Conservation (phyloP, 2,113 vertebrate genomes). For the Daboia siamensis region DNA sequence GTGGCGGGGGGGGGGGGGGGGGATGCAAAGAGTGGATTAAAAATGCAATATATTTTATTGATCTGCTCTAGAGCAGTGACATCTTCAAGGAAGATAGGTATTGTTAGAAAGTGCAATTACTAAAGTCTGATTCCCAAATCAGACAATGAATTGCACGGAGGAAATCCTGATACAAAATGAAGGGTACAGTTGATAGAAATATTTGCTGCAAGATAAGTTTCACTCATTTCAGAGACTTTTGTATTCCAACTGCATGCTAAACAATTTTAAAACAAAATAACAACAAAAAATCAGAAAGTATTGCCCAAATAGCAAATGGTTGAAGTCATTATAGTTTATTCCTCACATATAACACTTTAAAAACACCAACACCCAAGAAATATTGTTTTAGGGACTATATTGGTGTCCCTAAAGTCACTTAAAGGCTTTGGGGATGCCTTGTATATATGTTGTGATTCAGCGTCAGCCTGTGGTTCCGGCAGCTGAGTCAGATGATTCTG, state of each 20-base stretch:
- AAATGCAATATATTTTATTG: background rate
- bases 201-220: background rate
- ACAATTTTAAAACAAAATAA: background rate
- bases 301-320: conserved; percentile 16
- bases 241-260: background rate
- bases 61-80: background rate
- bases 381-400: background rate
- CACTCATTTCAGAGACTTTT: background rate
- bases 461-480: no score
- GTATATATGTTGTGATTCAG: background rate
- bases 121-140: background rate
- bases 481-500: no score
- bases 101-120: background rate
- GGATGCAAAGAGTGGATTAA: background rate
- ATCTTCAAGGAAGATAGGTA: background rate
- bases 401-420: background rate
- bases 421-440: background rate
- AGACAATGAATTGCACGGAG: background rate
- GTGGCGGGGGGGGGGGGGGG: background rate
- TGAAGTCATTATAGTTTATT: conserved; percentile 28
- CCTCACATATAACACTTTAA: conserved; percentile 10
- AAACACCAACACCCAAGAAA: background rate
- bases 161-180: background rate
- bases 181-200: background rate
- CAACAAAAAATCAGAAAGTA: conserved; percentile 19